A percentile compares a stretch with the other conserved stretches of the same genome.
phyloP scores from a whole-genome alignment of 2,113 vertebrate species.

The Percina caprodes region DNA sequence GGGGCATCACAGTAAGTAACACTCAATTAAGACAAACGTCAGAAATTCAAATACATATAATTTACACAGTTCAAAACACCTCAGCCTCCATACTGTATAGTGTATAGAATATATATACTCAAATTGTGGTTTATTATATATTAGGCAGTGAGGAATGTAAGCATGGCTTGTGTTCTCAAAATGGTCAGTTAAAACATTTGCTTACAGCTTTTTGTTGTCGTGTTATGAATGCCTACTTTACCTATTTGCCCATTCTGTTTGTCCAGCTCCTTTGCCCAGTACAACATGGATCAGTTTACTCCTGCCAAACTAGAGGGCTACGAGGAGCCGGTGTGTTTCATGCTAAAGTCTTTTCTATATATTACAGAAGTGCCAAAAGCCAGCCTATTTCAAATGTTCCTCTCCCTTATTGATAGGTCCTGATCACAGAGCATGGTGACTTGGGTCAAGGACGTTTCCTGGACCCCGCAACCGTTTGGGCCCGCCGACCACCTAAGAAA shows the following conservation, averaged over 20 bases:
- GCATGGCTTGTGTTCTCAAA: background rate
- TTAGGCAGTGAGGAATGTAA: background rate
- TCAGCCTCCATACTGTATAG: background rate
- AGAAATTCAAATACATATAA: background rate
- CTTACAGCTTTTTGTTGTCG: background rate
- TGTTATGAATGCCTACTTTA: background rate
- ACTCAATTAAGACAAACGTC: background rate
- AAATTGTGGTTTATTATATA: background rate
- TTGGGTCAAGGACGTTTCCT: slow-evolving; percentile 96
- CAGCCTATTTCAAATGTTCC: background rate
- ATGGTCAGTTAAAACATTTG: background rate
- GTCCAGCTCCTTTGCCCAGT: slow-evolving; percentile 97
- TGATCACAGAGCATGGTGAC: slow-evolving; percentile 98
- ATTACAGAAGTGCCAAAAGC: background rate
- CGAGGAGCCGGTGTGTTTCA: slow-evolving; percentile 92
- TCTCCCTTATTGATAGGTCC: slow-evolving; percentile 82
- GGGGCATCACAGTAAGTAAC: slow-evolving; percentile 96
- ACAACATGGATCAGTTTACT: slow-evolving; percentile 99
- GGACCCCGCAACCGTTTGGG: slow-evolving; percentile 94
- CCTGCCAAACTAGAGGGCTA: slow-evolving; percentile 96
- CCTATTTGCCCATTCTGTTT: background rate
- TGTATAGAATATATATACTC: background rate
- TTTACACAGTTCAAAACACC: background rate
- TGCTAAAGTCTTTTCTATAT: background rate
- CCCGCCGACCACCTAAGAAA: slow-evolving; percentile 96